A percentile compares a stretch with the other conserved stretches of the same genome.
Conservation (phyloP, 2,888 invertebrate genomes). For the Sylvicola fuscatus region DNA sequence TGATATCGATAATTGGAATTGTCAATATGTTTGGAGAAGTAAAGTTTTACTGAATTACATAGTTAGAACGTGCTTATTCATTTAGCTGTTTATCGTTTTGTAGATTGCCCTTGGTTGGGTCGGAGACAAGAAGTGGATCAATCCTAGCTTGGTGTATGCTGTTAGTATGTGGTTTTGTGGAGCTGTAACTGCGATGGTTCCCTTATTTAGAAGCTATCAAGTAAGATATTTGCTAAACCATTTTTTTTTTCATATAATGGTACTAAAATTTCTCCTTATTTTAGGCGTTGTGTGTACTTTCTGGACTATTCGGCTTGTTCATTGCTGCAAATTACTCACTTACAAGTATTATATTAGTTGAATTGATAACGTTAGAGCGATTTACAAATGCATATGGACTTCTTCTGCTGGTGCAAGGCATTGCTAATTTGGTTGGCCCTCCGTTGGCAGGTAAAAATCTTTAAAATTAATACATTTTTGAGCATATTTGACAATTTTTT, state of each 20-base stretch:
- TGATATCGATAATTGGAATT: constrained; percentile 73
- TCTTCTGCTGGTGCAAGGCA: constrained; percentile 67
- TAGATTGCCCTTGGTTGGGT: constrained; percentile 72
- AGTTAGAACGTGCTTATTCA: too few species aligned
- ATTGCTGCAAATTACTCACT: constrained; percentile 85
- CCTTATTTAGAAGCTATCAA: constrained; percentile 27
- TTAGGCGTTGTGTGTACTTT: constrained; percentile 34
- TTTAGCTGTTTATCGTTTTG: constrained; percentile 2
- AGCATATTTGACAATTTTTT: constrained; percentile 4
- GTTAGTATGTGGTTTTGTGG: constrained; percentile 57
- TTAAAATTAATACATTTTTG: neutral
- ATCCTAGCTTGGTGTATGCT: constrained; percentile 62
- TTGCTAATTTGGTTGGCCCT: constrained; percentile 78
- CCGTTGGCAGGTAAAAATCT: constrained; percentile 55
- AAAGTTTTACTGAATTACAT: constrained; percentile 17
- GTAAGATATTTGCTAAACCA: constrained; percentile 12
- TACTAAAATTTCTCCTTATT: constrained; percentile 1
- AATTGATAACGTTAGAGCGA: constrained; percentile 71
- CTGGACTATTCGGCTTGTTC: constrained; percentile 72
- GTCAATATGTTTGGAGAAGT: constrained; percentile 79
- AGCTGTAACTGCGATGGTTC: constrained; percentile 41
- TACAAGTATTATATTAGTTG: constrained; percentile 75
- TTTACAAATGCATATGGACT: constrained; percentile 86
- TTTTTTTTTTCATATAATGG: neutral
- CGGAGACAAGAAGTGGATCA: constrained; percentile 62